Base-by-base conservation (phyloP, 2,888 invertebrate species). In the Laothoe populi region DNA sequence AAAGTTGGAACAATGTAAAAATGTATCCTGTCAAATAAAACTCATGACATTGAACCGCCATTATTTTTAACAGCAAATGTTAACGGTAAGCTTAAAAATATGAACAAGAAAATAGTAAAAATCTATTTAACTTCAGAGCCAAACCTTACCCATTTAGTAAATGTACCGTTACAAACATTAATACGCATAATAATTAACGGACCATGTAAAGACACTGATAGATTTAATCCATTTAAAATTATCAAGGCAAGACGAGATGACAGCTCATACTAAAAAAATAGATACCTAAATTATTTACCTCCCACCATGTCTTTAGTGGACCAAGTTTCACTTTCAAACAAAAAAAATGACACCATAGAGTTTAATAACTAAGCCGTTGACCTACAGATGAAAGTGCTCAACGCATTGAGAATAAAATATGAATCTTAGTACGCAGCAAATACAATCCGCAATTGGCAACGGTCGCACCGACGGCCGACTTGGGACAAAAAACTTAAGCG, bases 301-400 rank as follows among this genome's bases (percentile, higher is more conserved):
- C 53, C 53, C 38, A 58, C 38, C n/a, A 53, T 11, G 31, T 11
- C 53, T 16, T n/a, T 35, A 35, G 19, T 61, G 26, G n/a, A 16
- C 57, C 24, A 19, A 42, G 35, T 61, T 57, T 61, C 84, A 83
- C 84, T 86, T 84, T 82, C 81, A 66, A 75, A 79, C 72, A 80
- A 83, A 77, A 83, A 77, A 80, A 79, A 73, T 53, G 53, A 53
- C 70, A 71, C 73, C 72, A 77, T 77, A 72, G 70, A 73, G 67
- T 73, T 72, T 69, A 72, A 75, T 73, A 80, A 77, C 76, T 79
- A 74, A 79, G 85, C 78, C 84, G 76, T 75, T 82, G 83, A 81
- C 82, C 83, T 67, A 73, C 68, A 69, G 77, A 81, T 74, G 81
- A 83, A 82, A 84, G 82, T 82, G 73, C 75, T 40, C 35, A 61